phyloP scores from a whole-genome alignment of 1,140 invertebrate species.

The Scaptomyza hsui region DNA sequence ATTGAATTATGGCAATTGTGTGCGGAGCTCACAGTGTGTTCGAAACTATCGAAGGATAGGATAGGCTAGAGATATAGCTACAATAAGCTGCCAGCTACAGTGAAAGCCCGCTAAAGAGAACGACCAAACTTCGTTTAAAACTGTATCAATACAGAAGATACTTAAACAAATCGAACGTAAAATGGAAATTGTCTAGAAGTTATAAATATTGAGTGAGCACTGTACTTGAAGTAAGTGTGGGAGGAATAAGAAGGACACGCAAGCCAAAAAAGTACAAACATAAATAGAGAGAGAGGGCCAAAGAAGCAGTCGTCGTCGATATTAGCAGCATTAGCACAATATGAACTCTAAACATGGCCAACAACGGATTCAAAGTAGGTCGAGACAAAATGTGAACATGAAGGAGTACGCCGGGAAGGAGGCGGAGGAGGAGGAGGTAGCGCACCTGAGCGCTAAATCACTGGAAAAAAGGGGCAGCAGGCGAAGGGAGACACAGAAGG shows the following conservation, averaged over 20 bases:
- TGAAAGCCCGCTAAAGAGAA: background rate
- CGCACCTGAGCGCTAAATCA: conserved; percentile 11
- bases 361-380: conserved; percentile 34
- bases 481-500: no score
- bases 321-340: conserved; percentile 31
- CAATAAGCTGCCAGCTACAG: no score
- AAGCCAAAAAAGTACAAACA: conserved; percentile 12
- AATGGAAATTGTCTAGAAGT: background rate
- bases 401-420: background rate
- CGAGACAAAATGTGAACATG: conserved; percentile 14
- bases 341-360: conserved; percentile 29
- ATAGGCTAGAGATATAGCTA: background rate
- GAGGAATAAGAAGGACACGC: conserved; percentile 19
- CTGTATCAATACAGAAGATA: no score
- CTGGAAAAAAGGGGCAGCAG: background rate
- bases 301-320: background rate
- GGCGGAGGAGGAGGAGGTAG: background rate
- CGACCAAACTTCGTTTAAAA: no score
- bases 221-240: background rate
- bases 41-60: conserved; percentile 26
- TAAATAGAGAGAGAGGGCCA: background rate
- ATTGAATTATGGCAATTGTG: conserved; percentile 78
- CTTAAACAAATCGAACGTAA: no score
- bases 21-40: conserved; percentile 13
- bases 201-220: background rate